These are phyloP conservation scores for Zelostemma sp. DNA, from an alignment of 1,140 invertebrate species.

Conservation along the genomic window DNA sequence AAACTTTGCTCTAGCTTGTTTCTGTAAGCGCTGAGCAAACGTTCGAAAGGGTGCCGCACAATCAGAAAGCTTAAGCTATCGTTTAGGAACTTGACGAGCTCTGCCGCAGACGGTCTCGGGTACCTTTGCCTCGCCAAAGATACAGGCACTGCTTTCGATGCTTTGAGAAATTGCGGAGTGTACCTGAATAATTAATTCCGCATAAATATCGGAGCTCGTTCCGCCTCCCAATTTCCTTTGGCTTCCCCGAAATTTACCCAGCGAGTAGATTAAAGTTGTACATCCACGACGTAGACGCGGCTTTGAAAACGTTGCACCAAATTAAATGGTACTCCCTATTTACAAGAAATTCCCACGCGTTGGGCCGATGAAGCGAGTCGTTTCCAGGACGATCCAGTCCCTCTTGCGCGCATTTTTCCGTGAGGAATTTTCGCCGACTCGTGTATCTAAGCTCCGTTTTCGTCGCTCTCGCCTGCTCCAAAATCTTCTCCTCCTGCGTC, in stretches of 20 bases:
- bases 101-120: constrained; percentile 78
- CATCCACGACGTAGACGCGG: constrained; percentile 90
- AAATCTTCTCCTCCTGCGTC: constrained; percentile 59
- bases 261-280: constrained; percentile 89
- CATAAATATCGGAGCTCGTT: too few relatives aligned
- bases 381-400: constrained; percentile 73
- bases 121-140: constrained; percentile 83
- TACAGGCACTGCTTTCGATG: constrained; percentile 82
- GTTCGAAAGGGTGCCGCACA: constrained; percentile 89
- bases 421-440: constrained; percentile 67
- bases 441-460: constrained; percentile 69
- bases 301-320: constrained; percentile 90
- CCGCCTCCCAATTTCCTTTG: neutral
- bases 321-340: constrained; percentile 83
- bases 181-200: constrained; percentile 67
- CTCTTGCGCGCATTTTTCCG: constrained; percentile 69
- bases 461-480: constrained; percentile 57
- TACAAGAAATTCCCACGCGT: constrained; percentile 88
- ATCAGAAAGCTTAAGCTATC: constrained; percentile 86
- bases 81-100: constrained; percentile 76
- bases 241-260: constrained; percentile 68
- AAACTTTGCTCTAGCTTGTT: constrained; percentile 88
- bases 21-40: constrained; percentile 89
- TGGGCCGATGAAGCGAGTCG: constrained; percentile 77
- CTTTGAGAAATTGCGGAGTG: constrained; percentile 80